These are phyloP conservation scores for Margarornis squamiger DNA, from an alignment of 2,797 vertebrate species.

Conservation along the genomic window DNA sequence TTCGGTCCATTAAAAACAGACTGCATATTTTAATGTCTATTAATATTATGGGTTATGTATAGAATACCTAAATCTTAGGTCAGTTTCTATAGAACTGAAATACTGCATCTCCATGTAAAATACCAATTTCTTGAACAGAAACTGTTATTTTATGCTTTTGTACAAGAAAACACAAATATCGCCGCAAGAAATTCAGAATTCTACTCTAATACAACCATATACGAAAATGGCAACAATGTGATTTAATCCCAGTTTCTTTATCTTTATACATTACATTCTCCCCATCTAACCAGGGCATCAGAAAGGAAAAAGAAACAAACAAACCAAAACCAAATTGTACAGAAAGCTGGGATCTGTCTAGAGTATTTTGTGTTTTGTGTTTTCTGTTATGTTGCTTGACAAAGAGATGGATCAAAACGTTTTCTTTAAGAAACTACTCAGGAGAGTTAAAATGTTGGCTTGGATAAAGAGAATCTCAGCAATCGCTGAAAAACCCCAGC, in stretches of 20 bases:
- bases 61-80: not conserved
- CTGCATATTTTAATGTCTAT: not conserved
- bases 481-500: not conserved
- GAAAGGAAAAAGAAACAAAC: not conserved
- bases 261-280: not conserved
- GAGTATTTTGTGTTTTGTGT: not conserved
- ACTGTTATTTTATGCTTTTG: not conserved
- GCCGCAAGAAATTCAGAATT: not conserved
- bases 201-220: not conserved
- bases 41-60: not conserved
- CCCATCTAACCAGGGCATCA: not conserved
- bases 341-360: not conserved
- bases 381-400: not conserved
- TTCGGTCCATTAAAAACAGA: not conserved
- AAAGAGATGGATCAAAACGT: not conserved
- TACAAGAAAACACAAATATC: not conserved
- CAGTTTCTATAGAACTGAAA: not conserved
- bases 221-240: not conserved
- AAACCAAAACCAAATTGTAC: not conserved
- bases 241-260: not conserved
- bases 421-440: not conserved
- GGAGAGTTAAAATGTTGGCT: not conserved
- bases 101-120: not conserved
- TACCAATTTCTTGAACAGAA: not conserved
- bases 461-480: not conserved